These are phyloP conservation scores for Invenusta paracnida DNA, from an alignment of 2,888 invertebrate genomes.

Conservation along the genomic window DNA sequence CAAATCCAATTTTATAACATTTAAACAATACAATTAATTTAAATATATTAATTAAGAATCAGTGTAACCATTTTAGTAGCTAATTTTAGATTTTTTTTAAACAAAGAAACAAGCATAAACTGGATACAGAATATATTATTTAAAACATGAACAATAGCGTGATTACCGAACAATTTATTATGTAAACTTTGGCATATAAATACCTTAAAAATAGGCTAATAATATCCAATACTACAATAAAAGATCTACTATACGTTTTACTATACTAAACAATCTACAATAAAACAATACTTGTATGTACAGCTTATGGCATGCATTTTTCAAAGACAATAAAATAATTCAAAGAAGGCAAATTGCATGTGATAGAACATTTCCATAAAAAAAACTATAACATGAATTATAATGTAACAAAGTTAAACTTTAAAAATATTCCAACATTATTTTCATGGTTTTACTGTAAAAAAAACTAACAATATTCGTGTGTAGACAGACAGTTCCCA, in stretches of 20 bases:
- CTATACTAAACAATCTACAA: neutral
- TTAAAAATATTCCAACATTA: neutral
- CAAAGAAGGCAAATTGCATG: neutral
- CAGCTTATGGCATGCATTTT: neutral
- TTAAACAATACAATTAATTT: no score
- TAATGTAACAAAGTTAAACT: conserved; percentile 1
- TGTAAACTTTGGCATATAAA: neutral
- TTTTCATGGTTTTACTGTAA: neutral
- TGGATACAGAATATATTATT: neutral
- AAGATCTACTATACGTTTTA: no score
- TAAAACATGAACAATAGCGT: no score
- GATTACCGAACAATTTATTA: neutral
- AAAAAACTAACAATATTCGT: neutral
- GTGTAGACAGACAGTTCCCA: conserved; percentile 1
- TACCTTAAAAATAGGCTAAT: neutral
- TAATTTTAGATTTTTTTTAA: neutral
- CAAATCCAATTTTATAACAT: no score
- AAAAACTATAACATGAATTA: neutral
- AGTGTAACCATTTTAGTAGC: neutral
- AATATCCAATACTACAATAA: neutral
- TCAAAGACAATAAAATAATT: neutral
- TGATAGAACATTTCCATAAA: neutral
- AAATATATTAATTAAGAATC: neutral
- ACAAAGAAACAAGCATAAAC: neutral
- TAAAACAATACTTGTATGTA: neutral